phyloP scores from a whole-genome alignment of 2,113 vertebrate genomes.

The Tetrax tetrax region DNA sequence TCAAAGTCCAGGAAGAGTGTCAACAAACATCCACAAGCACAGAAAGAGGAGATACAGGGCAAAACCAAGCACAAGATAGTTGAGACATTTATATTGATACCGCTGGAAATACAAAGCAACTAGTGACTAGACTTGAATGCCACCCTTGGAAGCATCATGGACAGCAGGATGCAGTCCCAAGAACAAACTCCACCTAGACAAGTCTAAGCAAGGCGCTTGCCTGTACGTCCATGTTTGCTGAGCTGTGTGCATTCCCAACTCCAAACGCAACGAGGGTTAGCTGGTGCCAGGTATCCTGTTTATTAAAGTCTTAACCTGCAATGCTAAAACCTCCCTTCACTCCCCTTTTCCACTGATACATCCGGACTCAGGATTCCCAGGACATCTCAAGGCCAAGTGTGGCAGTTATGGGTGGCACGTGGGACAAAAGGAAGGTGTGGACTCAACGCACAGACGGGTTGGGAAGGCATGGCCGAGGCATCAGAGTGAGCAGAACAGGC shows the following conservation, averaged over 20 bases:
- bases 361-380: background rate
- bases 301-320: background rate
- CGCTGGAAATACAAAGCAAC: background rate
- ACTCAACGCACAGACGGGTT: background rate
- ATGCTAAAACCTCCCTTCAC: background rate
- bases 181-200: background rate
- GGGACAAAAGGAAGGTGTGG: background rate
- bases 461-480: background rate
- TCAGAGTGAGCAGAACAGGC: background rate
- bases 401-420: background rate
- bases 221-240: fast-evolving
- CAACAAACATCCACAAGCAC: constrained; percentile 37
- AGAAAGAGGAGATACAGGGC: background rate
- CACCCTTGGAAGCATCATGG: background rate
- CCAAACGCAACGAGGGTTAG: background rate
- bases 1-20: background rate
- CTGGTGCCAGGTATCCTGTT: background rate
- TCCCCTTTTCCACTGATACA: fast-evolving
- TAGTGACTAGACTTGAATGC: background rate
- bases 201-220: background rate
- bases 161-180: background rate
- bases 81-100: background rate
- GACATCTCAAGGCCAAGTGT: background rate
- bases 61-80: background rate
- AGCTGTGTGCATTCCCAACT: background rate